phyloP scores from a whole-genome alignment of 2,113 vertebrate species.

The Sminthopsis crassicaudata region DNA sequence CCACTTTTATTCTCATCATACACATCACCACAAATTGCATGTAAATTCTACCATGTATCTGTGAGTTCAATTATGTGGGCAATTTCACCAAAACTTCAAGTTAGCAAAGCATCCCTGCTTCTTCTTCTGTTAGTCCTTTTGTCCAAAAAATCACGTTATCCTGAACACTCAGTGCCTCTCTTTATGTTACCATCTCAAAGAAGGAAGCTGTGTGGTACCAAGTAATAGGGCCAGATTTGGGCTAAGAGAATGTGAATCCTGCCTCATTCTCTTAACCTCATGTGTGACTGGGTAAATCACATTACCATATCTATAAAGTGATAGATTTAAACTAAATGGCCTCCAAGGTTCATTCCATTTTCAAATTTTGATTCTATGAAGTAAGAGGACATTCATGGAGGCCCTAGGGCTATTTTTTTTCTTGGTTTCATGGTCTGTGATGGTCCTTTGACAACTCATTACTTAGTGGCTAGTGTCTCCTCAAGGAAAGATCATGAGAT shows the following conservation, averaged over 20 bases:
- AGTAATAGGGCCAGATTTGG: background rate
- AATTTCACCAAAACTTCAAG: background rate
- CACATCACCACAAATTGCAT: background rate
- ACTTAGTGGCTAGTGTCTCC: background rate
- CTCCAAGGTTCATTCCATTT: background rate
- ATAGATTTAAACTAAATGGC: background rate
- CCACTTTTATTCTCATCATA: background rate
- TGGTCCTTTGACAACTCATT: background rate
- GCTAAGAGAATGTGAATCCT: background rate
- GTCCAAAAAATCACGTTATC: background rate
- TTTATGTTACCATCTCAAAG: background rate
- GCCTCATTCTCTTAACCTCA: background rate
- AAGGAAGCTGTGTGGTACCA: background rate
- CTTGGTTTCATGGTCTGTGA: background rate
- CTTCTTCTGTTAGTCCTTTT: background rate
- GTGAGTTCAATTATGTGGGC: background rate
- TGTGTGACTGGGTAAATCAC: background rate
- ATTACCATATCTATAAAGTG: background rate
- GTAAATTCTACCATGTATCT: background rate
- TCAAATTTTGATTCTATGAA: background rate
- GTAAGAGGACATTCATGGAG: background rate
- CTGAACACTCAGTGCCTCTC: background rate
- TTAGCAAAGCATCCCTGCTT: background rate
- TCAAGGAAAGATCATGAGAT: background rate
- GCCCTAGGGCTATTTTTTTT: background rate